Conservation (phyloP, 2,888 invertebrate species). For the Euplagia quadripunctaria region DNA sequence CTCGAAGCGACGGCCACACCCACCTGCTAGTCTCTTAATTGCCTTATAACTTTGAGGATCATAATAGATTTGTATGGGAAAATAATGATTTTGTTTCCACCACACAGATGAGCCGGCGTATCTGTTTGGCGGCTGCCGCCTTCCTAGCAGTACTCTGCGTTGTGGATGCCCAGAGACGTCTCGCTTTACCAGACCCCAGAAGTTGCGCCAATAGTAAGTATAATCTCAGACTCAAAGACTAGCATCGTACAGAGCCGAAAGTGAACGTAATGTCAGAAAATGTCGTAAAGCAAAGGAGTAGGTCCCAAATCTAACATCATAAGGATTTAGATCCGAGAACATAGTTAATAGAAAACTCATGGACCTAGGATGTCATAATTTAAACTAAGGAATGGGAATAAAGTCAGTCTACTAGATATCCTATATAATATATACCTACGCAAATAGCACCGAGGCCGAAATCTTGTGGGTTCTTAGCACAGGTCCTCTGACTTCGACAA, state of each 20-base stretch:
- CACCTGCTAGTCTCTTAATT: slow-evolving; percentile 19
- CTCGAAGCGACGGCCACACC: slow-evolving; percentile 30
- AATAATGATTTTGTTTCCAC: slow-evolving; percentile 32
- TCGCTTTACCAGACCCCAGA: slow-evolving; percentile 95
- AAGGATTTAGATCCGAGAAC: too few species aligned
- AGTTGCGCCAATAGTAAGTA: slow-evolving; percentile 96
- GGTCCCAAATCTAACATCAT: too few species aligned
- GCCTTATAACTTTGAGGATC: slow-evolving; percentile 6
- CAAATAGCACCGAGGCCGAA: too few species aligned
- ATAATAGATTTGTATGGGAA: neutral
- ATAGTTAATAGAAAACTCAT: too few species aligned
- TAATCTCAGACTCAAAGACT: neutral
- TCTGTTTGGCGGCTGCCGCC: slow-evolving; percentile 73
- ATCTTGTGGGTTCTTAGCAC: too few species aligned
- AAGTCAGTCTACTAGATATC: too few species aligned
- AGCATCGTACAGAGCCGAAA: neutral
- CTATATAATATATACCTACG: too few species aligned
- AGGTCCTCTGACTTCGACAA: too few species aligned
- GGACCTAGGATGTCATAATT: too few species aligned
- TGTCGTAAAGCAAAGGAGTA: neutral
- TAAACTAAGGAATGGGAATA: too few species aligned
- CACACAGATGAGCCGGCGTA: slow-evolving; percentile 81
- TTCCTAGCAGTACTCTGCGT: slow-evolving; percentile 89
- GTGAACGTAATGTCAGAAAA: neutral
- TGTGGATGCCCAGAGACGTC: slow-evolving; percentile 93